Percentiles rank a stretch among this genome's conserved stretches.
phyloP scores from a whole-genome alignment of 2,888 invertebrate species.

The Eupsilia transversa region DNA sequence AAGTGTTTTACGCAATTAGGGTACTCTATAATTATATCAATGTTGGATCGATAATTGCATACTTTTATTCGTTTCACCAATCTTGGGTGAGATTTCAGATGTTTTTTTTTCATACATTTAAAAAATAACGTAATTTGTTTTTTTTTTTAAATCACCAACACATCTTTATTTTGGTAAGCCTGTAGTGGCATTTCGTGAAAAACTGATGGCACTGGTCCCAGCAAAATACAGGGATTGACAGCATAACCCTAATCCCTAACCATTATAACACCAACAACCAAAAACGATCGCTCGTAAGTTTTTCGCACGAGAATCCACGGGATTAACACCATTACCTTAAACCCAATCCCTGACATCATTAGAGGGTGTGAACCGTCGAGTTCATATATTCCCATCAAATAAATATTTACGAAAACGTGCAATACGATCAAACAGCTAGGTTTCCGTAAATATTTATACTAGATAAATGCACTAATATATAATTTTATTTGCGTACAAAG shows the following conservation, averaged over 20 bases:
- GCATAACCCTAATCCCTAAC: not conserved
- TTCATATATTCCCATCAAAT: conserved; percentile 7
- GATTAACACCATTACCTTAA: not conserved
- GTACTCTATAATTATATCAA: too few relatives aligned
- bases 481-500: too few relatives aligned
- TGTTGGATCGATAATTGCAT: not conserved
- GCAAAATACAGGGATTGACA: conserved; percentile 13
- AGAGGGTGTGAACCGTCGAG: conserved; percentile 1
- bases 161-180: not conserved
- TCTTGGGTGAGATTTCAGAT: not conserved
- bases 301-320: conserved; percentile 2
- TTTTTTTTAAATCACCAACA: not conserved
- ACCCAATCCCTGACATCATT: conserved; percentile 30
- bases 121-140: not conserved
- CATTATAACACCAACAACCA: not conserved
- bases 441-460: conserved; percentile 4
- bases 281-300: not conserved
- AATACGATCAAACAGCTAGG: conserved; percentile 37
- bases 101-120: not conserved
- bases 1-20: too few relatives aligned
- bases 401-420: conserved; percentile 47
- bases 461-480: too few relatives aligned
- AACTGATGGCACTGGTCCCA: not conserved
- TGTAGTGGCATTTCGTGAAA: not conserved
- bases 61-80: not conserved